phyloP scores from a whole-genome alignment of 2,797 vertebrate species.

The Schizopygopsis pylzovi region DNA sequence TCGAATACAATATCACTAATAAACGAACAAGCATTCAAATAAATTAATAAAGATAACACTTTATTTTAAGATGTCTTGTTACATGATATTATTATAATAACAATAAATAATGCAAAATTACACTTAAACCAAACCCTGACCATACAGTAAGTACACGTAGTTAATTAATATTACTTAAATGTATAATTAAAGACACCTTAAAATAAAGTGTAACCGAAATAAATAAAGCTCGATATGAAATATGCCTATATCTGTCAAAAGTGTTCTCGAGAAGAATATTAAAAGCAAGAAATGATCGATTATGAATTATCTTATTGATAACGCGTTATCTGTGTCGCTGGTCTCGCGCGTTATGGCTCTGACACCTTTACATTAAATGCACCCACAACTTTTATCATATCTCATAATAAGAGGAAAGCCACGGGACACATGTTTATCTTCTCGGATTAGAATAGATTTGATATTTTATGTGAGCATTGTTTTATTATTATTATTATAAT shows the following conservation, averaged over 20 bases:
- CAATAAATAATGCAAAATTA: neutral
- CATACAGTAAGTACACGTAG: neutral
- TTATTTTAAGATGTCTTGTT: neutral
- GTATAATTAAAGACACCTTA: neutral
- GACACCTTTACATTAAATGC: conserved; percentile 2
- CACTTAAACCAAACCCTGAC: neutral
- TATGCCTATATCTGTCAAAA: neutral
- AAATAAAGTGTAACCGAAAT: neutral
- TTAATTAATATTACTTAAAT: neutral
- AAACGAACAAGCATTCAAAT: neutral
- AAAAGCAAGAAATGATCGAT: neutral
- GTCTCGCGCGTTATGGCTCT: neutral
- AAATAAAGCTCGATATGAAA: neutral
- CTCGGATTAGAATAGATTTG: neutral
- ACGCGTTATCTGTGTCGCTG: neutral
- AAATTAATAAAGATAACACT: neutral
- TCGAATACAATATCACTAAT: neutral
- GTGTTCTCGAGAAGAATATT: neutral
- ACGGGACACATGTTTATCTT: neutral
- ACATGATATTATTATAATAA: neutral
- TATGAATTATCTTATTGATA: neutral
- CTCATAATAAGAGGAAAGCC: neutral
- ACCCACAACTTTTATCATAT: neutral
- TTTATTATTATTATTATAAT: neutral
- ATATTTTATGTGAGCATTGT: neutral